These are phyloP conservation scores for Oconnorella tubifera DNA, from an alignment of 2,888 invertebrate species.

Conservation along the genomic window DNA sequence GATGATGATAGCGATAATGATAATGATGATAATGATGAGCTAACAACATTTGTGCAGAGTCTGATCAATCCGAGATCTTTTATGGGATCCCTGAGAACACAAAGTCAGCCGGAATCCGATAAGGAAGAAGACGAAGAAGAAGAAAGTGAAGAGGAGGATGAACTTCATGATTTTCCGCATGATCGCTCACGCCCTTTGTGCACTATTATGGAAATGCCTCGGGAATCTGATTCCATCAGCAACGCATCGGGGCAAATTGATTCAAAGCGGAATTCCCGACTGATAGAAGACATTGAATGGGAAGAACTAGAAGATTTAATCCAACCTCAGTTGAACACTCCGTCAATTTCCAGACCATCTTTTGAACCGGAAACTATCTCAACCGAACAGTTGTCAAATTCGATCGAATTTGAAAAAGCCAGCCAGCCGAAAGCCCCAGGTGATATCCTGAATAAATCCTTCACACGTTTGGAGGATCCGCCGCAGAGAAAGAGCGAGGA, in stretches of 20 bases:
- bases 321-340: background rate
- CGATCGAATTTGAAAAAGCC: no score
- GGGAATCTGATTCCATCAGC: background rate
- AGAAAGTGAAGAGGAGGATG: background rate
- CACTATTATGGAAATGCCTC: conserved; percentile 3
- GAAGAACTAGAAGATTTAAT: background rate
- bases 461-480: no score
- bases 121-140: background rate
- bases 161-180: background rate
- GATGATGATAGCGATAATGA: no score
- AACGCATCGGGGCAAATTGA: background rate
- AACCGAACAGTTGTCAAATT: background rate
- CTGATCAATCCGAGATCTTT: background rate
- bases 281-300: background rate
- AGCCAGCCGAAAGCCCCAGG: background rate
- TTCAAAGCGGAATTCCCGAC: background rate
- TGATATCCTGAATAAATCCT: no score
- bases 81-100: background rate
- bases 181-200: background rate
- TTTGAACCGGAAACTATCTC: background rate
- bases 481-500: background rate
- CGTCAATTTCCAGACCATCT: background rate
- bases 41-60: no score
- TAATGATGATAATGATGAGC: no score
- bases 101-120: no score